A percentile compares a stretch with the other conserved stretches of the same genome.
Conservation (phyloP, 2,797 vertebrate genomes). For the Vultur gryphus region DNA sequence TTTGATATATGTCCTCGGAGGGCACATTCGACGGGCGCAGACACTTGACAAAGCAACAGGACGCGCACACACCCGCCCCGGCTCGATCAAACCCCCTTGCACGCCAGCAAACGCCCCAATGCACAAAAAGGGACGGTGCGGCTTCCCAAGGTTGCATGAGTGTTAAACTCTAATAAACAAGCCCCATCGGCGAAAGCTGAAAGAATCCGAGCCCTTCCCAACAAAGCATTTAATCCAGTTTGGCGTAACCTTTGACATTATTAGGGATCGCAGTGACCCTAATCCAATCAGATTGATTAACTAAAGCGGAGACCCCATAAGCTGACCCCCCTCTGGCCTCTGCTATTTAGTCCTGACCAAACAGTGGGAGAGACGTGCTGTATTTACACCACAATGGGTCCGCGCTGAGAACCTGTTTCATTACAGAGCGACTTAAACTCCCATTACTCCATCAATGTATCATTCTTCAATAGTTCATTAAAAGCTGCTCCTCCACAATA, state of each 20-base stretch:
- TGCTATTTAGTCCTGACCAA: slow-evolving; percentile 74
- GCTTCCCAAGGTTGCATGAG: slow-evolving; percentile 45
- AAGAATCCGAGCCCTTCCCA: slow-evolving; percentile 62
- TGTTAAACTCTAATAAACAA: slow-evolving; percentile 71
- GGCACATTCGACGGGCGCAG: background rate
- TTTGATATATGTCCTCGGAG: background rate
- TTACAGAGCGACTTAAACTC: slow-evolving; percentile 83
- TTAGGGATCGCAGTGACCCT: slow-evolving; percentile 91
- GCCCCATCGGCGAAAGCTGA: slow-evolving; percentile 37
- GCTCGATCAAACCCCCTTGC: background rate
- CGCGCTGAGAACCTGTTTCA: slow-evolving; percentile 82
- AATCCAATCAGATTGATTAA: slow-evolving; percentile 99
- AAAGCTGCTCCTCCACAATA: slow-evolving; percentile 78
- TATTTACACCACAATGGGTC: slow-evolving; percentile 86
- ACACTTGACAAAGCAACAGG: background rate
- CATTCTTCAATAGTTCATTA: slow-evolving; percentile 86
- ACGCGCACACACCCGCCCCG: background rate
- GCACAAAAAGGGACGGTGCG: background rate
- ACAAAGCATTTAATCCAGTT: slow-evolving; percentile 92
- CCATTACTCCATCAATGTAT: slow-evolving; percentile 81
- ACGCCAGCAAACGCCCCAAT: background rate
- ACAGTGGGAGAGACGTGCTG: slow-evolving; percentile 74
- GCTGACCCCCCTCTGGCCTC: slow-evolving; percentile 76
- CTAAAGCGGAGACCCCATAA: slow-evolving; percentile 77
- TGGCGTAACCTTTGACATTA: slow-evolving; percentile 92